Evolutionary conservation across 2,113 vertebrate genomes (phyloP), one percentile per base, ranked within the genome.

Genomic region (Hylia prasina): DNA sequence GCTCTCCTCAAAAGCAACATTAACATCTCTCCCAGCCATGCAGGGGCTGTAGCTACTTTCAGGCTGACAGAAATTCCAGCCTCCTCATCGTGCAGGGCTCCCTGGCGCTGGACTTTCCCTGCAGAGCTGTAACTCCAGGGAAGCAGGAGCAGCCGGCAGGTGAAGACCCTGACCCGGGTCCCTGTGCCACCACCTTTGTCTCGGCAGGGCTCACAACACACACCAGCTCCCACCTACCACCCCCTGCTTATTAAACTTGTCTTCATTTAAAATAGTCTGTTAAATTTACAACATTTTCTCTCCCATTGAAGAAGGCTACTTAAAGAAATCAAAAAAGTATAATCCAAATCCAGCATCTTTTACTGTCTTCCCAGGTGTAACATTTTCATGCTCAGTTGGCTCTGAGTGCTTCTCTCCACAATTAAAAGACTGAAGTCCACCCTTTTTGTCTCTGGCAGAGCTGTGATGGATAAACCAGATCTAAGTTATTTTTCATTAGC

Each of bases 81-180:
- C 37, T 33, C 1, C 13, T 8, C 1, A 0, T 3, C 4, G 7
- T 14, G 42, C 44, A 51, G 51, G 1, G 1, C 30, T 82, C 42
- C 35, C n/a, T n/a, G n/a, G n/a, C n/a, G n/a, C n/a, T n/a, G n/a
- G n/a, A n/a, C n/a, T n/a, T n/a, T n/a, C n/a, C n/a, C 60, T 2
- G 2, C 56, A 20, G 37, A 7, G 16, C 54, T 13, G 54, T 8
- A 39, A 31, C 23, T 48, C 18, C 15, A 0, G 2, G 33, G 24
- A 27, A 19, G 35, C 42, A 12, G 40, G 35, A 50, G 57, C 75
- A 15, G 44, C 4, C 3, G 27, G 58, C 44, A 31, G 40, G 33
- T 0, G 10, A 2, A 6, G 2, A n/a, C 21, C 31, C 25, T 5
- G 15, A 17, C 15, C 57, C 7, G 2, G 33, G 17, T 31, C 33